Conservation (phyloP, 2,113 vertebrate species). For the Trochalopteron elliotii region DNA sequence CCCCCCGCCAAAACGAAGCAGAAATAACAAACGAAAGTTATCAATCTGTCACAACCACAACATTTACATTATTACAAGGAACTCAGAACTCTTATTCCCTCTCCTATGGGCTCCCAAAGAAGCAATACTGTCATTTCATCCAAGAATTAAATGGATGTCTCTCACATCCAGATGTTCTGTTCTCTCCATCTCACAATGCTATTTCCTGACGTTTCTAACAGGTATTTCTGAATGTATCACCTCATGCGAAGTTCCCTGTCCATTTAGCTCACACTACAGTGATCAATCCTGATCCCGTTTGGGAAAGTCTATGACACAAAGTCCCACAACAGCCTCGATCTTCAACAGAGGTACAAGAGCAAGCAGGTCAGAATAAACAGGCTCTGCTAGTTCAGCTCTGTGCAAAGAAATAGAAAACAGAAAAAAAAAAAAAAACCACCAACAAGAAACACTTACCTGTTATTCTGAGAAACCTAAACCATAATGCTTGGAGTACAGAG, state of each 20-base stretch:
- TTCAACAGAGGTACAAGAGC: fast-evolving
- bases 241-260: fast-evolving
- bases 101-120: background rate
- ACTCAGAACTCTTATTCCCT: background rate
- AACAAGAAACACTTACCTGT: background rate
- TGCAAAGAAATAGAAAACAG: background rate
- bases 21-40: background rate
- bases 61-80: background rate
- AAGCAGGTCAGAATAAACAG: background rate
- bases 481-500: background rate
- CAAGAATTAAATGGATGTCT: background rate
- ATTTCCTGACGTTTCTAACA: background rate
- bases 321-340: background rate
- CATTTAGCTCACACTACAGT: background rate
- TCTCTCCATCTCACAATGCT: background rate
- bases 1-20: background rate
- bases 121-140: background rate
- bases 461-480: background rate
- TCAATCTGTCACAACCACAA: background rate
- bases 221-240: background rate
- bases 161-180: background rate
- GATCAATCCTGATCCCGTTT: background rate
- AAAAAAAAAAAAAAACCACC: fast-evolving
- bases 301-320: background rate
- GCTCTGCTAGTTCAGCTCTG: background rate